Evolutionary conservation across 1,140 invertebrate genomes (phyloP), one percentile per base, ranked within the genome.

Genomic region (Drosophila pandora): DNA sequence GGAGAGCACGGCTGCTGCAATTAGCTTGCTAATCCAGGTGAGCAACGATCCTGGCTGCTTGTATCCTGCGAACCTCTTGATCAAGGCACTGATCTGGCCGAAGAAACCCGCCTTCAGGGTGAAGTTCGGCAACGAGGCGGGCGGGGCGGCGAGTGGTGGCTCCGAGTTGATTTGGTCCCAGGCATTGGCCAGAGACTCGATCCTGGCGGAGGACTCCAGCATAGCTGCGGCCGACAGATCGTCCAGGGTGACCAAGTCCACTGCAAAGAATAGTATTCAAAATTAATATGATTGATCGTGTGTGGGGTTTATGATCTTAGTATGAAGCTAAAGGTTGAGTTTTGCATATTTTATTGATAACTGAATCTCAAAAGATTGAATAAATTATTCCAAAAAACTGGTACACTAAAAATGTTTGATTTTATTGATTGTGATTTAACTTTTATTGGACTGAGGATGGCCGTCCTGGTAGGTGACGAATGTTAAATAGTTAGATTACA

Each of bases 181-280:
- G 52, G 97, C 93, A 74, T 97, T 96, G 2, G 97, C 96, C 39
- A 99, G 90, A 55, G 97, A 96, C 90, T 98, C 96, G 50, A 99
- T 97, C 65, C 98, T 94, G 67, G 97, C 97, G 10, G 97, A 97
- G 0, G 97, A 98, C 92, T 99, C 98, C 50, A 98, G 90, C 95
- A 98, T 96, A 12, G 98, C 97, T 88, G 98, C 97, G 1, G 97
- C 95, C 5, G 97, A 98, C 48, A 98, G 92, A 90, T 98, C 97
- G 88, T 99, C 98, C 80, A 98, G 89, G 0, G 98, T 99, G 5
- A 98, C 97, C 64, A 98, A 92, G 91, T 98, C 97, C 90, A 99
- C 97, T 98, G n/a, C n/a, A n/a, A n/a, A 90, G 1, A 67, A 65
- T 8, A 25, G 28, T 12, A 22, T 28, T 28, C 17, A 17, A 7